Conservation (phyloP, 35 echinoderm and acorn worm species). For the Diadema setosum region DNA sequence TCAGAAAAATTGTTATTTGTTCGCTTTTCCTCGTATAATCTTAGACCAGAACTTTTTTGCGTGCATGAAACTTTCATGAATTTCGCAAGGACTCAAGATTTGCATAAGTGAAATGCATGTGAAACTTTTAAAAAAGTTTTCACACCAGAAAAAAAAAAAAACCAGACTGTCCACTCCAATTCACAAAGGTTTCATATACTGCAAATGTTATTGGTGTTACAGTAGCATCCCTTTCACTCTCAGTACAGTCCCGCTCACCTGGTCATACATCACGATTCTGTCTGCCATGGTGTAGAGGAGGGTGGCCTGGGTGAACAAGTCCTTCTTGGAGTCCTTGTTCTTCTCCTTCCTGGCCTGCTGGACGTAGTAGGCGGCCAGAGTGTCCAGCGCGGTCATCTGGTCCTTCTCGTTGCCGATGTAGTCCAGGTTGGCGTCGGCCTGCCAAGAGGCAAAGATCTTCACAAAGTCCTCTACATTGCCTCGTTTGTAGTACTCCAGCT, state of each 20-base stretch:
- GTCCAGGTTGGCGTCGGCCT: constrained; percentile 89
- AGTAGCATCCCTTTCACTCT: too few species aligned
- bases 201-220: too few species aligned
- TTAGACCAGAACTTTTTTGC: too few species aligned
- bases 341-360: constrained; percentile 95
- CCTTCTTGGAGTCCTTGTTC: constrained; percentile 95
- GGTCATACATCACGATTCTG: constrained; percentile 98
- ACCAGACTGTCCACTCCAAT: too few species aligned
- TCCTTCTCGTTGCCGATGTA: constrained; percentile 96
- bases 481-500: constrained; percentile 99
- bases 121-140: too few species aligned
- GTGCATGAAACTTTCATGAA: too few species aligned
- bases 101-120: too few species aligned
- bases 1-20: too few species aligned
- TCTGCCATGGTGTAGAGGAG: constrained; percentile 98
- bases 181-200: too few species aligned
- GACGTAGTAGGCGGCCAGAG: constrained; percentile 93
- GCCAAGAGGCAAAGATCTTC: constrained; percentile 99
- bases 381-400: constrained; percentile 98
- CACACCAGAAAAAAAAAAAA: too few species aligned
- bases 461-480: constrained; percentile 91
- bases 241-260: constrained; percentile 71
- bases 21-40: too few species aligned
- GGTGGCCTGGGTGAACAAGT: constrained; percentile 92
- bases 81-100: too few species aligned